A percentile compares a stretch with the other conserved stretches of the same genome.
Evolutionary conservation across 2,888 invertebrate species (phyloP).

Genomic region (Macrosiphum euphorbiae): DNA sequence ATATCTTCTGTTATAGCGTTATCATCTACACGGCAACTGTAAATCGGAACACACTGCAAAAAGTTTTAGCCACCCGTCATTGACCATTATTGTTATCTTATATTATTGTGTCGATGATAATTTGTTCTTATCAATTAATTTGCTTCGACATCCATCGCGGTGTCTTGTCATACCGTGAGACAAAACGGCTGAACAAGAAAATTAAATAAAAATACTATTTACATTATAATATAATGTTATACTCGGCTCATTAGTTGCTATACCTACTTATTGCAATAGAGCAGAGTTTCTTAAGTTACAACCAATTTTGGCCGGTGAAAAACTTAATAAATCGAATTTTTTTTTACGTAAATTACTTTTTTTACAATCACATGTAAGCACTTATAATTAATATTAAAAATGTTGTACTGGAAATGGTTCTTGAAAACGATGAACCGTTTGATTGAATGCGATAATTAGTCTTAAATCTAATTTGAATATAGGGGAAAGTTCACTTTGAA

Average conservation of each 20-base stretch:
- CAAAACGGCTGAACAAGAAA: neutral
- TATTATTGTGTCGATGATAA: neutral
- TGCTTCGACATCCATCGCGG: neutral
- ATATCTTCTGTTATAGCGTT: neutral
- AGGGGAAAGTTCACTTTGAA: too few species aligned
- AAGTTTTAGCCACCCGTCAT: neutral
- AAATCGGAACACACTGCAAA: conserved; percentile 21
- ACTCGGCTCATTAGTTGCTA: neutral
- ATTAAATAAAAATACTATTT: neutral
- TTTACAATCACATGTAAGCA: too few species aligned
- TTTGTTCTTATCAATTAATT: neutral
- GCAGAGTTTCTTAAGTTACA: neutral
- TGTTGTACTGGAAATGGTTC: neutral
- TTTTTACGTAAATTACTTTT: neutral
- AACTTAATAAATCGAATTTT: neutral
- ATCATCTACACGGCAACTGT: neutral
- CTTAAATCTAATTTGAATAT: too few species aligned
- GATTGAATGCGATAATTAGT: too few species aligned
- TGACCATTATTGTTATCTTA: neutral
- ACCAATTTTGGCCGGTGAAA: neutral
- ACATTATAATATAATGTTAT: neutral
- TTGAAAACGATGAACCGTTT: neutral
- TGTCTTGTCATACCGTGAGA: neutral
- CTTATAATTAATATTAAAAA: neutral
- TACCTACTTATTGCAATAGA: neutral